Evolutionary conservation across 2,113 vertebrate species (phyloP).

Genomic region (Hemibagrus wyckioides): DNA sequence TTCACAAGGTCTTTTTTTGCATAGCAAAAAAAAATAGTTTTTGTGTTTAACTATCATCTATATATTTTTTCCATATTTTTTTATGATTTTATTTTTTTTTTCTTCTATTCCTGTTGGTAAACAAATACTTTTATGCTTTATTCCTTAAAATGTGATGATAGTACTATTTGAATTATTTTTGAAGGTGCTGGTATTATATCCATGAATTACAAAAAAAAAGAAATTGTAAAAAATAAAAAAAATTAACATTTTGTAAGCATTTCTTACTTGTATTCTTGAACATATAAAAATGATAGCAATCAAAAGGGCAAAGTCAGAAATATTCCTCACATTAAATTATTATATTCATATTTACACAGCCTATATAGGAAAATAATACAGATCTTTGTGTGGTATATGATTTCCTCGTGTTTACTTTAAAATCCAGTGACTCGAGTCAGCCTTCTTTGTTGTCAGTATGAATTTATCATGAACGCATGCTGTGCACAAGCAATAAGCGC

Average conservation of each 20-base stretch:
- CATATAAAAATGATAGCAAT: neutral
- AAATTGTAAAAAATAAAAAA: neutral
- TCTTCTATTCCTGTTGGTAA: no score
- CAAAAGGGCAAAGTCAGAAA: neutral
- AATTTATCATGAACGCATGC: conserved; percentile 20
- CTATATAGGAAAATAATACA: neutral
- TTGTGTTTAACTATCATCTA: neutral
- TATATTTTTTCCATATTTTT: neutral
- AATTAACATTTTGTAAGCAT: no score
- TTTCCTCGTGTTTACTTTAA: conserved; percentile 25
- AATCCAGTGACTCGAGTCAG: conserved; percentile 31
- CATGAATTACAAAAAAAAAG: no score
- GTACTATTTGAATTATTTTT: no score
- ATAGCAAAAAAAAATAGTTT: no score
- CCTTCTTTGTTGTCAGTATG: conserved; percentile 40
- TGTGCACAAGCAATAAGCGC: neutral
- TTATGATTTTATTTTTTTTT: no score
- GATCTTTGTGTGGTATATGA: neutral
- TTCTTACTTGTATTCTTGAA: neutral
- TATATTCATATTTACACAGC: neutral
- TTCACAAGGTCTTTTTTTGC: no score
- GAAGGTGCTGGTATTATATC: neutral
- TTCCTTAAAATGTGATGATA: no score
- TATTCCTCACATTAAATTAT: neutral
- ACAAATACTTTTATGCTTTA: no score